Base-by-base conservation (phyloP, 1,140 invertebrate species). In the Drosophila elegans region DNA sequence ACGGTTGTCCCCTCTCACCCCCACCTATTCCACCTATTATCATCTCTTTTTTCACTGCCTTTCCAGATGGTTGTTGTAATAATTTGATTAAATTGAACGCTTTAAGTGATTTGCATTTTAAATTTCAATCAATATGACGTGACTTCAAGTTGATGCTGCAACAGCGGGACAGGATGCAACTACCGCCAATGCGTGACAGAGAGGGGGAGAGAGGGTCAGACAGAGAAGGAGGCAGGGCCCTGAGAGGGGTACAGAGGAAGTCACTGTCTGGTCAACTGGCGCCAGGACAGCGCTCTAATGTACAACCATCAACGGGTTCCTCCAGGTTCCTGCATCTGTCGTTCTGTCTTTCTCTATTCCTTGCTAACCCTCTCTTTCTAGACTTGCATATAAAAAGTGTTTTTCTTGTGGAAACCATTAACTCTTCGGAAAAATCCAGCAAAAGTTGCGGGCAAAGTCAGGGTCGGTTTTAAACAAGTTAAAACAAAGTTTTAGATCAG, bases 61-160 rank as follows among this genome's bases (percentile, higher is more conserved):
- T 59, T 36, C 53, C 48, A 78, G 73, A 51, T 75, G 63, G 82
- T 86, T 76, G 59, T 72, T 84, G 77, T 74, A 90, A 83, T 89
- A 89, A 89, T 89, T 90, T 89, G 80, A 89, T 89, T 89, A 90
- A 89, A 89, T 89, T 83, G 80, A 80, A 89, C 84, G 80, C 77
- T 89, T 84, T 90, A 84, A 89, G 84, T 89, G 85, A 89, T 89
- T 89, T 89, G 84, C 84, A 89, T 89, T 89, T 89, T 74, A 89
- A 89, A 89, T 88, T 89, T 88, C 80, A 88, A 88, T 88, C 83
- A 88, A 86, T 86, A 79, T 86, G 84, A 82, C 67, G 83, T 77
- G 74, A 75, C 72, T 63, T 51, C 62, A 46, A 56, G 61, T 57
- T 36, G 57, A 52, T 46, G 59, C 61, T 72, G 75, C 60, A 54